These are phyloP conservation scores for Burhinus oedicnemus DNA, from an alignment of 2,113 vertebrate species.

Conservation along the genomic window DNA sequence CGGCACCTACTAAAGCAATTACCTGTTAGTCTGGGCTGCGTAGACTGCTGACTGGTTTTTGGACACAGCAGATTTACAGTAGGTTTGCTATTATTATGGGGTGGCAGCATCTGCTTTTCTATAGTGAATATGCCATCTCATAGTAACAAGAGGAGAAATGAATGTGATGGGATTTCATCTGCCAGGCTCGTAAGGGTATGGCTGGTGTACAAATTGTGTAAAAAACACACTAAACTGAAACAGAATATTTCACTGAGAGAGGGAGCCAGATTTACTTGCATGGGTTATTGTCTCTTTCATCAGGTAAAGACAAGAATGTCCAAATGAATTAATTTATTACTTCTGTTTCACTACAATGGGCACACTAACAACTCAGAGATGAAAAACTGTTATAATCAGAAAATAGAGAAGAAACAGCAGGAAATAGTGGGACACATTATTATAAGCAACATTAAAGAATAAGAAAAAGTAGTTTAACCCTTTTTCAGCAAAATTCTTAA, in stretches of 20 bases:
- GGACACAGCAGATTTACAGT: neutral
- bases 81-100: neutral
- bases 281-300: neutral
- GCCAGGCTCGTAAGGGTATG: neutral
- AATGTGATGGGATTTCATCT: neutral
- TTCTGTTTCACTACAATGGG: neutral
- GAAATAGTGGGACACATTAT: neutral
- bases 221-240: neutral
- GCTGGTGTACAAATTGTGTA: neutral
- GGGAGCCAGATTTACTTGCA: neutral
- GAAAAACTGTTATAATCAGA: neutral
- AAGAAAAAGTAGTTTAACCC: neutral
- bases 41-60: neutral
- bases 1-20: neutral
- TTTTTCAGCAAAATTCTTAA: neutral
- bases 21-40: neutral
- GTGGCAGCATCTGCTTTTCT: neutral
- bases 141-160: neutral
- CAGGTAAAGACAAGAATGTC: neutral
- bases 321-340: neutral
- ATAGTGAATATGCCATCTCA: neutral
- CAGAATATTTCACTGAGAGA: neutral
- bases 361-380: neutral
- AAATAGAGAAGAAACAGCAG: neutral
- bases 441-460: neutral